These are phyloP conservation scores for Halcyon chelicuti DNA, from an alignment of 2,797 vertebrate genomes.

Conservation along the genomic window DNA sequence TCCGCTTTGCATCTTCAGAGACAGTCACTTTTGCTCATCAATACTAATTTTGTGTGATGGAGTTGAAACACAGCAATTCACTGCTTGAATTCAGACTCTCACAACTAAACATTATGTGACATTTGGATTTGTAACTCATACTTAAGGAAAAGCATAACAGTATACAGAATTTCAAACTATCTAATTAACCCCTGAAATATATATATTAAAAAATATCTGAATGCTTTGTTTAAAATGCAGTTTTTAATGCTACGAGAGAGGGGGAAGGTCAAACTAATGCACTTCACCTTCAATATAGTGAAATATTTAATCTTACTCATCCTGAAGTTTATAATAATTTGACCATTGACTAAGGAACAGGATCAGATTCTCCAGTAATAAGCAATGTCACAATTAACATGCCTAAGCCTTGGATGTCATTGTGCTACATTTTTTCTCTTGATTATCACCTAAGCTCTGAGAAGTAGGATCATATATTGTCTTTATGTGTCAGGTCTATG, in stretches of 20 bases:
- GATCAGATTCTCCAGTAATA: background rate
- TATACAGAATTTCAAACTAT: background rate
- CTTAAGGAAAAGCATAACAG: background rate
- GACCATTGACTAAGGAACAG: background rate
- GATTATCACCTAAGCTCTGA: background rate
- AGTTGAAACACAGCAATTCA: background rate
- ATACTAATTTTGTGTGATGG: background rate
- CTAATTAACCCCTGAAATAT: background rate
- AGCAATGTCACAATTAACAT: rapidly evolving
- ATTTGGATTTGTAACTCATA: background rate
- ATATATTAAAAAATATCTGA: background rate
- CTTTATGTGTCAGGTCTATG: background rate
- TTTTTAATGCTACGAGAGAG: background rate
- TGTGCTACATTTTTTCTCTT: rapidly evolving
- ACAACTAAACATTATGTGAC: background rate
- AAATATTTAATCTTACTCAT: background rate
- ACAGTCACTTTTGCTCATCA: conserved; percentile 17
- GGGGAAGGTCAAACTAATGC: background rate
- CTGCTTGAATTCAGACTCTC: background rate
- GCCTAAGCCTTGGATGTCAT: background rate
- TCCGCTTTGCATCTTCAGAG: conserved; percentile 6
- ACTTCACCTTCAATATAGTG: background rate
- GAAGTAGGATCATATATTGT: background rate
- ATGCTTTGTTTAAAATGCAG: background rate
- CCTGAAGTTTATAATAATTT: background rate